Conservation (phyloP, 2,888 invertebrate genomes). For the Galerucella calmariensis region DNA sequence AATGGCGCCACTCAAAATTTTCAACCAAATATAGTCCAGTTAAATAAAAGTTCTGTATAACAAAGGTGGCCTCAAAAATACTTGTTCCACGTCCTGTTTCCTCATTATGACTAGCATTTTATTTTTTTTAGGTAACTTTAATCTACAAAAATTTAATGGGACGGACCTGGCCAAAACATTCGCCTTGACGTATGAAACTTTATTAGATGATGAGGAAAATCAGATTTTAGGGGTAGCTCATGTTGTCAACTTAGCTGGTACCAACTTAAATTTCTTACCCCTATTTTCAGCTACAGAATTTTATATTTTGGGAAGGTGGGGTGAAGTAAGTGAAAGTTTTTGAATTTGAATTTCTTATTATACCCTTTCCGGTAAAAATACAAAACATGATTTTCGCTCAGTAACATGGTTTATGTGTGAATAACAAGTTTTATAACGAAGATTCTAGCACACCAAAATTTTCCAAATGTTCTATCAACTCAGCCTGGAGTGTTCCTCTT, state of each 20-base stretch:
- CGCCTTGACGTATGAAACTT: conserved; percentile 77
- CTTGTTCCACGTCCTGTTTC: too few relatives aligned
- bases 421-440: too few relatives aligned
- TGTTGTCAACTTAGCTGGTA: conserved; percentile 75
- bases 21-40: too few relatives aligned
- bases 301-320: conserved; percentile 77
- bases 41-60: too few relatives aligned
- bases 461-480: too few relatives aligned
- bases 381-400: not conserved
- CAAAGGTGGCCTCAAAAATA: too few relatives aligned
- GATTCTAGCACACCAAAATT: too few relatives aligned
- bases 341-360: conserved; percentile 3
- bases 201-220: conserved; percentile 79
- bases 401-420: too few relatives aligned
- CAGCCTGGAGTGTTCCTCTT: too few relatives aligned
- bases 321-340: conserved; percentile 69
- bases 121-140: conserved; percentile 70
- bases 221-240: conserved; percentile 82
- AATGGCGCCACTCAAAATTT: too few relatives aligned
- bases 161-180: conserved; percentile 79
- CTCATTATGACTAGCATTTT: too few relatives aligned
- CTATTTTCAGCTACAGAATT: conserved; percentile 81
- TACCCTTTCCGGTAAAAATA: conserved; percentile 3
- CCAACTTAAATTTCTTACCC: conserved; percentile 74
- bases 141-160: conserved; percentile 74